A percentile compares a stretch with the other conserved stretches of the same genome.
Conservation (phyloP, 2,113 vertebrate genomes). For the Ellobius talpinus region DNA sequence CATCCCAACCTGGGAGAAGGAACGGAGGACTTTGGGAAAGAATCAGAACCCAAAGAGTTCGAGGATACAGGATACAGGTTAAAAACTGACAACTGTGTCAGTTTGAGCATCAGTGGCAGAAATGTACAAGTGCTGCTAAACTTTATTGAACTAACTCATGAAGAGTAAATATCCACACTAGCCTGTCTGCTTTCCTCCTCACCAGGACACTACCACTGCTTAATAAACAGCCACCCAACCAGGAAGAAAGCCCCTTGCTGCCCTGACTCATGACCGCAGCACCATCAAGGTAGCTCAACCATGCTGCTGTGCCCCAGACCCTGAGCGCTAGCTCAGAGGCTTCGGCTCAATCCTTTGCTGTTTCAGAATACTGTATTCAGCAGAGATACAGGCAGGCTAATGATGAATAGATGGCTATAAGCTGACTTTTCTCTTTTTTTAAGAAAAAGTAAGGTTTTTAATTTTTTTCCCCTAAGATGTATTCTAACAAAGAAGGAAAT, state of each 20-base stretch:
- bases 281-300: background rate
- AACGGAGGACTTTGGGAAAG: background rate
- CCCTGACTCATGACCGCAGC: background rate
- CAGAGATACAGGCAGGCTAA: background rate
- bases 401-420: background rate
- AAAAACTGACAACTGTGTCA: background rate
- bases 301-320: background rate
- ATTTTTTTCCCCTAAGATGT: background rate
- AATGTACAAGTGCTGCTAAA: background rate
- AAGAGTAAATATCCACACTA: background rate
- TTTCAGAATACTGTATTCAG: background rate
- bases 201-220: background rate
- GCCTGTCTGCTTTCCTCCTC: background rate
- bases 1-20: background rate
- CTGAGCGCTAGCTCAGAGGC: background rate
- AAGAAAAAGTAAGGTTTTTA: background rate
- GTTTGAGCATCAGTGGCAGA: background rate
- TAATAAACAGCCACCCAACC: background rate
- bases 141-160: background rate
- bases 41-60: background rate
- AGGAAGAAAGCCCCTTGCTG: background rate
- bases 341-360: background rate
- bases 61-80: background rate
- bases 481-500: background rate
- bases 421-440: background rate